These are phyloP conservation scores for Amphibalanus amphitrite DNA, from an alignment of 1,140 invertebrate genomes.

Conservation along the genomic window DNA sequence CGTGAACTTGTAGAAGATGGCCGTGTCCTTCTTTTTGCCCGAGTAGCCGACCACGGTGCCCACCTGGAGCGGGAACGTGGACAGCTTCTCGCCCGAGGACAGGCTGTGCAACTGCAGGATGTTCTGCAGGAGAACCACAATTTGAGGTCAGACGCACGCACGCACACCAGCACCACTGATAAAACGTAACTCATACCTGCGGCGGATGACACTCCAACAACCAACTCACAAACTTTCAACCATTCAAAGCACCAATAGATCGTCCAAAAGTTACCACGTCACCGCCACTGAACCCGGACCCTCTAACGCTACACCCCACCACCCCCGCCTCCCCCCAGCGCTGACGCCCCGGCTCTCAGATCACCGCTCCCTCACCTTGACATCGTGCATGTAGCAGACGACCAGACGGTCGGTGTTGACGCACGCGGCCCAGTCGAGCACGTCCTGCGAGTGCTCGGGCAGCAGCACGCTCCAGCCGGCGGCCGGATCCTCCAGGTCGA, in stretches of 20 bases:
- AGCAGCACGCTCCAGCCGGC: conserved; percentile 69
- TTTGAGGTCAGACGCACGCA: too few species aligned
- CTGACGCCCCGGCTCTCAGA: too few species aligned
- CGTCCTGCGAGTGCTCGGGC: conserved; percentile 65
- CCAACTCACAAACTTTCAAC: too few species aligned
- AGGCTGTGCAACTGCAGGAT: conserved; percentile 64
- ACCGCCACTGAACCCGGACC: too few species aligned
- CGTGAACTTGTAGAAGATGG: conserved; percentile 86
- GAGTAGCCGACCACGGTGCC: conserved; percentile 70
- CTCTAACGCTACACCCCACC: too few species aligned
- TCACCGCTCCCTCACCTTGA: conserved; percentile 44
- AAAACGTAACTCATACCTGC: too few species aligned
- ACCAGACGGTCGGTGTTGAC: conserved; percentile 76
- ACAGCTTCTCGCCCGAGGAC: conserved; percentile 47
- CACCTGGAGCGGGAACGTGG: conserved; percentile 59
- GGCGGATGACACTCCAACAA: too few species aligned
- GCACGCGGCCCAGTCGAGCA: conserved; percentile 69
- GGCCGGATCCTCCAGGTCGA: conserved; percentile 59
- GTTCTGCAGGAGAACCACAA: too few species aligned
- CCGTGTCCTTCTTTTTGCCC: conserved; percentile 63
- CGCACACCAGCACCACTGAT: too few species aligned
- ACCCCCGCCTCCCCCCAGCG: too few species aligned
- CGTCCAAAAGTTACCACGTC: too few species aligned
- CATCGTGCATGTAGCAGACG: conserved; percentile 80
- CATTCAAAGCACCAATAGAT: too few species aligned